These are phyloP conservation scores for Eumerus sabulonum DNA, from an alignment of 2,888 invertebrate genomes.

Conservation along the genomic window DNA sequence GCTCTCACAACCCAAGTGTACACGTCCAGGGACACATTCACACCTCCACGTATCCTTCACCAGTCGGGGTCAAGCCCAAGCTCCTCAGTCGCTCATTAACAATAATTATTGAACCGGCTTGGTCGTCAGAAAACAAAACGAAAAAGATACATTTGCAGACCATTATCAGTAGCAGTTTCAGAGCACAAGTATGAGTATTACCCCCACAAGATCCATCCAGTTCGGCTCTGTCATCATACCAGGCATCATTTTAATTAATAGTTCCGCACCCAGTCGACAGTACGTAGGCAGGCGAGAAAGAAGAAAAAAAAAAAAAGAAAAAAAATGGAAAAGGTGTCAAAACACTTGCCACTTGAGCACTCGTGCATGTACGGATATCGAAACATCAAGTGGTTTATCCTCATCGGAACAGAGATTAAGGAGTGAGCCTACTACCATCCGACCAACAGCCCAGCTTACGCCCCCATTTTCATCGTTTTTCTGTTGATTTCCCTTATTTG, in stretches of 20 bases:
- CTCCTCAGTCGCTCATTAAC: conserved; percentile 6
- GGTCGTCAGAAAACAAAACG: conserved; percentile 2
- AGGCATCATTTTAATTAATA: conserved; percentile 64
- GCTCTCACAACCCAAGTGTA: too few species aligned
- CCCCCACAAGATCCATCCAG: conserved; percentile 17
- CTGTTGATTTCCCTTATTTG: conserved; percentile 30
- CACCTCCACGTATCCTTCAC: background rate
- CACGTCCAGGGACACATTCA: background rate
- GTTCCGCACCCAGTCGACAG: conserved; percentile 37
- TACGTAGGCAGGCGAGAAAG: too few species aligned
- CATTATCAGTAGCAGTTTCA: background rate
- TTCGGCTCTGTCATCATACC: conserved; percentile 17
- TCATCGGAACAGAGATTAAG: conserved; percentile 21
- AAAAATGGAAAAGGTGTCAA: conserved; percentile 45
- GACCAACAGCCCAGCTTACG: background rate
- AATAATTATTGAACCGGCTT: conserved; percentile 17
- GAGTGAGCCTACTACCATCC: background rate
- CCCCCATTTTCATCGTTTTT: conserved; percentile 10
- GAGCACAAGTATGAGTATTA: too few species aligned
- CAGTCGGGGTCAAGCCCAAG: conserved; percentile 3
- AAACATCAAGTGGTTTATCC: conserved; percentile 50
- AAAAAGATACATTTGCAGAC: conserved; percentile 5
- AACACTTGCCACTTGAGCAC: conserved; percentile 56
- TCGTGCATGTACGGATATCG: conserved; percentile 35
- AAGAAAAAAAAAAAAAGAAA: too few species aligned